phyloP scores from a whole-genome alignment of 92 coral and sea anemone species.

The Epizoanthus stellaris region DNA sequence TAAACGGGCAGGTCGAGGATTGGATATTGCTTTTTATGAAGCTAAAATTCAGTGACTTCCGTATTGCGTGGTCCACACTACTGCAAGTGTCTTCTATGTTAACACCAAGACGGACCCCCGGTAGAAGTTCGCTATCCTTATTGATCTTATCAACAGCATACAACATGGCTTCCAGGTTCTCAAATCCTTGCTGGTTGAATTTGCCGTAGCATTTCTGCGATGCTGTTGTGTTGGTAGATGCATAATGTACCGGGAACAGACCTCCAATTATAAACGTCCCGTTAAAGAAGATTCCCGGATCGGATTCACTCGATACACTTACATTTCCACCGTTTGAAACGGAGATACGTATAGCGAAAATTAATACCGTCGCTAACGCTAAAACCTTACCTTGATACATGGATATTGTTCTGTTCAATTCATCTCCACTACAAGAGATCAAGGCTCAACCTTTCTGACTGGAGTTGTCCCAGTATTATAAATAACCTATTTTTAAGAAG shows the following conservation, averaged over 20 bases:
- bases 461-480: not conserved
- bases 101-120: slow-evolving; percentile 82
- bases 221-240: slow-evolving; percentile 44
- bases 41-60: slow-evolving; percentile 86
- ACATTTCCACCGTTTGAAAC: not conserved
- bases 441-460: not conserved
- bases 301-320: slow-evolving; percentile 9
- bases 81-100: slow-evolving; percentile 87
- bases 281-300: slow-evolving; percentile 56
- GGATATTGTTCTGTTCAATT: not conserved
- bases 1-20: slow-evolving; percentile 26
- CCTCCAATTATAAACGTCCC: slow-evolving; percentile 83
- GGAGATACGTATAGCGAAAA: not conserved
- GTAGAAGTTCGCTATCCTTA: slow-evolving; percentile 63
- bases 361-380: not conserved
- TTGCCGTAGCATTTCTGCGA: slow-evolving; percentile 66
- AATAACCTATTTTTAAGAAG: slow-evolving; percentile 20
- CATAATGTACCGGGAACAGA: slow-evolving; percentile 80
- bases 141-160: slow-evolving; percentile 81
- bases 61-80: slow-evolving; percentile 81
- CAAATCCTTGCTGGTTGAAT: slow-evolving; percentile 76
- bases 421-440: no score
- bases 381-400: not conserved
- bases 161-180: slow-evolving; percentile 82
- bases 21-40: slow-evolving; percentile 76